phyloP scores from a whole-genome alignment of 2,797 vertebrate species.

The Xenentodon cancila region DNA sequence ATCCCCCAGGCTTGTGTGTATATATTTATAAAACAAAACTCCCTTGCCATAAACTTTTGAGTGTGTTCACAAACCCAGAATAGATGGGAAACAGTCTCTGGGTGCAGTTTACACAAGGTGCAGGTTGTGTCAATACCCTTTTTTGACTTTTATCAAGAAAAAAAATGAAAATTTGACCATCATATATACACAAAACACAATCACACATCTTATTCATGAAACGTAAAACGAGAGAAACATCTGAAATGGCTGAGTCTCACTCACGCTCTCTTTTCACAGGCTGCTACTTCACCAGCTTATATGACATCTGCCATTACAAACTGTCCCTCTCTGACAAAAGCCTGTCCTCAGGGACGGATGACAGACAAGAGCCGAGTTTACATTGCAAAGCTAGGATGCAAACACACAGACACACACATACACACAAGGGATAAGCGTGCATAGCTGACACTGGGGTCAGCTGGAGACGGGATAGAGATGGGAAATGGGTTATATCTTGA shows the following conservation, averaged over 20 bases:
- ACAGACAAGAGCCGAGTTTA: constrained; percentile 13
- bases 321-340: constrained; percentile 12
- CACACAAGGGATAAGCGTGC: constrained; percentile 23
- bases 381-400: constrained; percentile 15
- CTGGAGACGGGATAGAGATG: too few species aligned
- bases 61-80: too few species aligned
- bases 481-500: constrained; percentile 63
- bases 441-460: constrained; percentile 54
- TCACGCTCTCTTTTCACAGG: background rate
- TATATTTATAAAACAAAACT: too few species aligned
- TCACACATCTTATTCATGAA: too few species aligned
- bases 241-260: background rate
- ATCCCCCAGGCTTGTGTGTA: too few species aligned
- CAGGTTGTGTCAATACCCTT: too few species aligned
- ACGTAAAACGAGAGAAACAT: background rate
- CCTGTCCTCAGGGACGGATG: constrained; percentile 26
- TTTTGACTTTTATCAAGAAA: too few species aligned
- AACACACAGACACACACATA: constrained; percentile 6
- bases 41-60: too few species aligned
- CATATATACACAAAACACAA: too few species aligned
- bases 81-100: too few species aligned
- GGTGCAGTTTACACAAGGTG: too few species aligned
- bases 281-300: constrained; percentile 8
- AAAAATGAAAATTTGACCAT: too few species aligned
- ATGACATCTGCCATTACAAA: constrained; percentile 46